phyloP scores from a whole-genome alignment of 2,113 vertebrate species.

The Arothron firmamentum region DNA sequence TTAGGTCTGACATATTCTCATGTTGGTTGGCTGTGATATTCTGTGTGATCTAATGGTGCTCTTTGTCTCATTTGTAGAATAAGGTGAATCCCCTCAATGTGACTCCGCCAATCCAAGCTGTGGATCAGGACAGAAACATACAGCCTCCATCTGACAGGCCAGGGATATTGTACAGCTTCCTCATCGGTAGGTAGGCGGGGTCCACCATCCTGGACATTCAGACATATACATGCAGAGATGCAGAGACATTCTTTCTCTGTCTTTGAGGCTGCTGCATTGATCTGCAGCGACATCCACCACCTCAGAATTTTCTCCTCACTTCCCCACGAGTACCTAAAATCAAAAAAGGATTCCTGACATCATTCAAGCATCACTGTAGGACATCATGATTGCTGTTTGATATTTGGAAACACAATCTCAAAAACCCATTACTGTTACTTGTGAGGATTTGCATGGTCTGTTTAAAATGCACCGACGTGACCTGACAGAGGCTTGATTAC shows the following conservation, averaged over 20 bases:
- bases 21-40: neutral
- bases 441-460: neutral
- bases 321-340: neutral
- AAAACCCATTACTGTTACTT: too few relatives aligned
- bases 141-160: slow-evolving; percentile 91
- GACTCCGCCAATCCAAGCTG: slow-evolving; percentile 88
- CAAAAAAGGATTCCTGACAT: neutral
- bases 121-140: slow-evolving; percentile 93
- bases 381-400: too few relatives aligned
- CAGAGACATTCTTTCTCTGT: too few relatives aligned
- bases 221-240: neutral
- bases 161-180: slow-evolving; percentile 90
- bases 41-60: neutral
- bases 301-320: neutral
- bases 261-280: too few relatives aligned
- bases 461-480: slow-evolving; percentile 17
- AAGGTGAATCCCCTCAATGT: slow-evolving; percentile 90
- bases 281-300: too few relatives aligned
- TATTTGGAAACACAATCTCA: too few relatives aligned
- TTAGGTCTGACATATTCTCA: too few relatives aligned
- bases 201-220: neutral
- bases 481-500: slow-evolving; percentile 32
- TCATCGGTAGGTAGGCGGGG: slow-evolving; percentile 82
- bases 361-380: too few relatives aligned
- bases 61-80: slow-evolving; percentile 69